Evolutionary conservation across 2,113 vertebrate species (phyloP).

Genomic region (Cyprinodon variegatus): DNA sequence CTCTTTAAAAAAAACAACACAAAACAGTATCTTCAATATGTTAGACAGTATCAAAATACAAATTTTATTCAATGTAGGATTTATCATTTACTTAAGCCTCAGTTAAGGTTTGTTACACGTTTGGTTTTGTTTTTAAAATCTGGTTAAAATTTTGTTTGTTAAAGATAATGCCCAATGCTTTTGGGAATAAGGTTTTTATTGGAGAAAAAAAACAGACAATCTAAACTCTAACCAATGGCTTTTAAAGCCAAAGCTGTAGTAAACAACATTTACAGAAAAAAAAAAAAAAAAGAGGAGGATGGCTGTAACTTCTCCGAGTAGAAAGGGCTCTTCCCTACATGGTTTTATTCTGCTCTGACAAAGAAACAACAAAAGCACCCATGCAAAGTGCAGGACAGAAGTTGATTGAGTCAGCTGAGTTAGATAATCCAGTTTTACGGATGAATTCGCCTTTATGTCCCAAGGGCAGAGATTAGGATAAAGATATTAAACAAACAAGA

Average conservation of each 20-base stretch:
- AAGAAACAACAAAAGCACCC: conserved; percentile 38
- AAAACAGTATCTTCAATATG: not conserved
- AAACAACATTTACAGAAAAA: conserved; percentile 16
- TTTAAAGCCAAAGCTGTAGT: conserved; percentile 10
- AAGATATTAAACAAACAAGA: conserved; percentile 79
- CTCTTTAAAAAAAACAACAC: not conserved
- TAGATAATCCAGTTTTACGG: conserved; percentile 76
- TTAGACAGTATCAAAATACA: not conserved
- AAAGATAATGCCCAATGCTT: not conserved
- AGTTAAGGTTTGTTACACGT: not conserved
- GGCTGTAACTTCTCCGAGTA: conserved; percentile 18
- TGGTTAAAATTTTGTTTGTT: not conserved
- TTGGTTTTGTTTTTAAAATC: conserved; percentile 3
- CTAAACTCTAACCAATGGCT: conserved; percentile 3
- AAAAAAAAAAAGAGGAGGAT: conserved; percentile 12
- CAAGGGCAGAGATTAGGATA: conserved; percentile 76
- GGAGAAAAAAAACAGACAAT: not conserved
- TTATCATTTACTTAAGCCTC: too few relatives aligned
- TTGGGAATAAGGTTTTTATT: not conserved
- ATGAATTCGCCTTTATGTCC: conserved; percentile 73
- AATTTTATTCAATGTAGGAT: too few relatives aligned
- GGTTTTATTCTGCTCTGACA: conserved; percentile 27
- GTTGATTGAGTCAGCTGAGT: conserved; percentile 71
- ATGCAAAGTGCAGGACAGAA: conserved; percentile 44
- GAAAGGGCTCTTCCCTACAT: conserved; percentile 13